These are phyloP conservation scores for Buphagus erythrorhynchus DNA, from an alignment of 2,797 vertebrate species.

Conservation along the genomic window DNA sequence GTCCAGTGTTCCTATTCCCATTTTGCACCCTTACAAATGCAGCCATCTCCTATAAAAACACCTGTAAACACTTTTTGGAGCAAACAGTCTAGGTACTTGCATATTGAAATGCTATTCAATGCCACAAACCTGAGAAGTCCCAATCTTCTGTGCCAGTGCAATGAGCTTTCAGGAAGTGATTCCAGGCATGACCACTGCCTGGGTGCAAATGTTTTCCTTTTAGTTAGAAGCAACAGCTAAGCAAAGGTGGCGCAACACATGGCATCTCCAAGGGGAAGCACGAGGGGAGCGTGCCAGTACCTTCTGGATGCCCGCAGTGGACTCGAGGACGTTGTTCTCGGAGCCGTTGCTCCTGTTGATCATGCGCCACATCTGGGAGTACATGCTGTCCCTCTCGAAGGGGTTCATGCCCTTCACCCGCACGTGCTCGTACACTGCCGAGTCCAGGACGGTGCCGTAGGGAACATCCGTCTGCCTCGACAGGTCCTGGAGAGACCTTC, in stretches of 20 bases:
- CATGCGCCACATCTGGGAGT: constrained; percentile 98
- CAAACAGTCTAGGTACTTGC: background rate
- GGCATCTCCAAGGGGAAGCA: background rate
- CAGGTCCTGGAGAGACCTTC: constrained; percentile 95
- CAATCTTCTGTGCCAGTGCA: background rate
- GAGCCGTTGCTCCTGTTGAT: constrained; percentile 93
- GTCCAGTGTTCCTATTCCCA: background rate
- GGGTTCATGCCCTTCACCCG: constrained; percentile 96
- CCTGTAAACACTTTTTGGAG: background rate
- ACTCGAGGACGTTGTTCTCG: constrained; percentile 94
- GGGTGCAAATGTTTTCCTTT: background rate
- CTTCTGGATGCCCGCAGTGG: constrained; percentile 93
- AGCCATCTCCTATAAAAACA: background rate
- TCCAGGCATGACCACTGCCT: background rate
- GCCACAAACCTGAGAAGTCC: background rate
- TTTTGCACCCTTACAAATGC: background rate
- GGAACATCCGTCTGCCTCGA: constrained; percentile 96
- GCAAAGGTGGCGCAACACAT: background rate
- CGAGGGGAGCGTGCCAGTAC: constrained; percentile 68
- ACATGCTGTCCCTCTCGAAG: constrained; percentile 97
- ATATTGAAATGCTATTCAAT: background rate
- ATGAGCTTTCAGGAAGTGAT: background rate
- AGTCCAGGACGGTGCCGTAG: constrained; percentile 95
- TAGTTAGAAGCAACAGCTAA: background rate
- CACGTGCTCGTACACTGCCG: constrained; percentile 95